A percentile compares a stretch with the other conserved stretches of the same genome.
These are phyloP conservation scores for Actinernus sp. DNA, from an alignment of 92 coral and sea anemone genomes.

Conservation along the genomic window DNA sequence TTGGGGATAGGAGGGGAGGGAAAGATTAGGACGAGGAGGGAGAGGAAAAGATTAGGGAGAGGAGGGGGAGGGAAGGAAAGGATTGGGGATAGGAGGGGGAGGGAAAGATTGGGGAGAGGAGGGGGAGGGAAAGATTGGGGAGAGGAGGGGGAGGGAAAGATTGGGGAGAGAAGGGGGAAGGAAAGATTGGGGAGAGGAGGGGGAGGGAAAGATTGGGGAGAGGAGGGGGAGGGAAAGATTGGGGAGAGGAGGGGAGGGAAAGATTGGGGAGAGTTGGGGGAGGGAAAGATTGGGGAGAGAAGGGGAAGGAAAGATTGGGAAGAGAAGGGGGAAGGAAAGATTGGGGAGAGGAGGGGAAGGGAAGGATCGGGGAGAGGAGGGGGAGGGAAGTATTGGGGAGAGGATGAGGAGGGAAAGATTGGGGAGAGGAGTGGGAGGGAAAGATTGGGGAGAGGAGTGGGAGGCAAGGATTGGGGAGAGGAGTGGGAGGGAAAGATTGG, in stretches of 20 bases:
- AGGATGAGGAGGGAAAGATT: neutral
- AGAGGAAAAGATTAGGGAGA: neutral
- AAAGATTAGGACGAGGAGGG: neutral
- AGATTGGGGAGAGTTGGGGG: neutral
- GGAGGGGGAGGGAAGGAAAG: neutral
- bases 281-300: neutral
- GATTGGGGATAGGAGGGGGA: no score
- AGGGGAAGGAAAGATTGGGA: no score
- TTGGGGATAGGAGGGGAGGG: neutral
- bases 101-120: no score
- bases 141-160: no score
- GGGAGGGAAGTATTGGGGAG: conserved; percentile 1
- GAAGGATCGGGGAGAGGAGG: conserved; percentile 1
- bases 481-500: neutral
- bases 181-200: neutral
- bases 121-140: no score
- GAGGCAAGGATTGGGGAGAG: neutral
- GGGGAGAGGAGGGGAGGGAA: no score
- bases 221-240: no score
- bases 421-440: neutral
- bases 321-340: neutral
- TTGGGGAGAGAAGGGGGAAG: neutral
- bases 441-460: conserved; percentile 3
- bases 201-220: no score
- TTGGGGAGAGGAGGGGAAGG: neutral